Evolutionary conservation across 2,113 vertebrate genomes (phyloP).

Genomic region (Tetrao urogallus): DNA sequence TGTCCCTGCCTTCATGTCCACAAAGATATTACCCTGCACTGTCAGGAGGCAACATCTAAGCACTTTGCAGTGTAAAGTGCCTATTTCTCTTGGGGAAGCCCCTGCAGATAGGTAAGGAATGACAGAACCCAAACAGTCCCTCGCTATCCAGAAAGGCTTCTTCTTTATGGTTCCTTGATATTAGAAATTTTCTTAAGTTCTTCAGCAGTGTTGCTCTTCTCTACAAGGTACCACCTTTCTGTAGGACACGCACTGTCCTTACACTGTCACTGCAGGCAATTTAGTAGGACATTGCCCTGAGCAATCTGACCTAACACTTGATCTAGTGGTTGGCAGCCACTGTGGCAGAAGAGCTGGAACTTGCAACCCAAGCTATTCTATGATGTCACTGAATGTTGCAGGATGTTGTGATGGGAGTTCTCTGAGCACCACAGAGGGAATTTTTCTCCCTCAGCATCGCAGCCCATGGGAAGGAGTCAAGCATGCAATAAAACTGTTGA

Average conservation of each 20-base stretch:
- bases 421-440: neutral
- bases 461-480: neutral
- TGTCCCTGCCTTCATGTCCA: rapidly evolving
- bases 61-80: neutral
- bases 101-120: neutral
- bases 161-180: neutral
- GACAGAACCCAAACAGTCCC: no score
- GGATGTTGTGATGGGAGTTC: neutral
- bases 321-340: no score
- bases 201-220: neutral
- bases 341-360: no score
- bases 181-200: neutral
- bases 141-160: rapidly evolving
- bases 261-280: no score
- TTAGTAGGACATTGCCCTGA: no score
- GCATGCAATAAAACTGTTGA: neutral
- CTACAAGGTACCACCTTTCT: neutral
- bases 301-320: no score
- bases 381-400: neutral
- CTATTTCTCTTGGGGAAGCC: neutral
- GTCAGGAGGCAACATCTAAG: neutral
- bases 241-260: neutral
- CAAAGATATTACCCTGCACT: neutral
- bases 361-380: no score
- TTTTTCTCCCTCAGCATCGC: neutral